These are phyloP conservation scores for Coreius guichenoti DNA, from an alignment of 2,797 vertebrate species.

Conservation along the genomic window DNA sequence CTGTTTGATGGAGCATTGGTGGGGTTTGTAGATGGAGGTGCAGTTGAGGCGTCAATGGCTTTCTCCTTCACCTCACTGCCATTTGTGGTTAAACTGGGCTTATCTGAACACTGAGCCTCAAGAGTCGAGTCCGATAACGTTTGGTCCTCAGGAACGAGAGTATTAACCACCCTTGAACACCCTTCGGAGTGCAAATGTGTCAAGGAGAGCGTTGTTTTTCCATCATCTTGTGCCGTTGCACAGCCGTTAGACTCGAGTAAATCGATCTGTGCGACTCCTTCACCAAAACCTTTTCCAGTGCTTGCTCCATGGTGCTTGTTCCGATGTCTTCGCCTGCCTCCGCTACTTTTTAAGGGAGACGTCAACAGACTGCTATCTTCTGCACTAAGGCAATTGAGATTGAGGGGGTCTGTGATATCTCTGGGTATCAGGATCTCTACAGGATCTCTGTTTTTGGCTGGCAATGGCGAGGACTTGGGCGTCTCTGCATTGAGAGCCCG, in stretches of 20 bases:
- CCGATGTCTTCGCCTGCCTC: conserved; percentile 85
- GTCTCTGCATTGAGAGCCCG: conserved; percentile 90
- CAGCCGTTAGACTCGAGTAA: conserved; percentile 62
- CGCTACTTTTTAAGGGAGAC: conserved; percentile 78
- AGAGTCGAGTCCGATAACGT: conserved; percentile 52
- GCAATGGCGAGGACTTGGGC: conserved; percentile 92
- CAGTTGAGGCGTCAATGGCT: not conserved
- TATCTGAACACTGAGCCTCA: conserved; percentile 28
- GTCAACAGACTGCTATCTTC: conserved; percentile 79
- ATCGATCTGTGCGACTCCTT: conserved; percentile 57
- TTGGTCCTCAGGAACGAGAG: conserved; percentile 69
- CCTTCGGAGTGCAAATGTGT: conserved; percentile 42
- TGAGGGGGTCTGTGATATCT: conserved; percentile 93
- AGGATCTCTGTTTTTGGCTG: conserved; percentile 84
- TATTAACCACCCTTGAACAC: not conserved
- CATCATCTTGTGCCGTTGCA: conserved; percentile 57
- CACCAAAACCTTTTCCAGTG: conserved; percentile 48
- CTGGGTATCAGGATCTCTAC: conserved; percentile 94
- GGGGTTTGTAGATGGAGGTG: conserved; percentile 31
- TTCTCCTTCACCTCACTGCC: conserved; percentile 37
- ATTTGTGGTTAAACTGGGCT: not conserved
- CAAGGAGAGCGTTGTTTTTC: not conserved
- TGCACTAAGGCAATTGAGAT: conserved; percentile 85
- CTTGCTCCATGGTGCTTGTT: conserved; percentile 83
- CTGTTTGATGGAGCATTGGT: conserved; percentile 70